phyloP scores from a whole-genome alignment of 2,113 vertebrate genomes.

The Mohoua ochrocephala region DNA sequence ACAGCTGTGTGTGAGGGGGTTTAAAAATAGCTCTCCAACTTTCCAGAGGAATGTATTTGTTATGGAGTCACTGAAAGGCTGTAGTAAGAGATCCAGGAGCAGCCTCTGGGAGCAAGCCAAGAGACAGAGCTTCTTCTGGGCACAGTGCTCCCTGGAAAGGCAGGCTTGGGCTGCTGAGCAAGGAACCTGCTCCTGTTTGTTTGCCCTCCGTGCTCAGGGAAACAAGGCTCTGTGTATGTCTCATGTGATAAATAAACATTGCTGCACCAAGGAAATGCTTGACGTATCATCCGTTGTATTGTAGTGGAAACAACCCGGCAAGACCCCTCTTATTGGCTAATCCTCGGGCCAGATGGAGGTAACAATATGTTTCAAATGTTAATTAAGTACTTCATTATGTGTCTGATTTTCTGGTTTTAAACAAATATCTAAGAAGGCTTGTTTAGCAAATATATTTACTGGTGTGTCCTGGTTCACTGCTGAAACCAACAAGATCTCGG shows the following conservation, averaged over 20 bases:
- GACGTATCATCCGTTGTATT: neutral
- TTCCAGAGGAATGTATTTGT: conserved; percentile 46
- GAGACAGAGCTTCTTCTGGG: neutral
- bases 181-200: conserved; percentile 29
- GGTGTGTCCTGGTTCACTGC: neutral
- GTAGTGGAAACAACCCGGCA: conserved; percentile 3
- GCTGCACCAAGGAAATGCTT: neutral
- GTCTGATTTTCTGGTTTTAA: neutral
- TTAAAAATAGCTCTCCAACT: conserved; percentile 43
- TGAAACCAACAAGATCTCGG: neutral
- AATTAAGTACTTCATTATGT: neutral
- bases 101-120: neutral
- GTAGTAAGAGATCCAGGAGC: neutral
- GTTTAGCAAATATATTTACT: neutral
- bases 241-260: neutral
- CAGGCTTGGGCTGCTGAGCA: neutral
- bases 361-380: conserved; percentile 5
- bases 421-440: neutral
- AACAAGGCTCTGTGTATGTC: neutral
- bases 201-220: conserved; percentile 19
- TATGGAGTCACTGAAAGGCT: conserved; percentile 19
- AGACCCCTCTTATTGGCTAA: neutral
- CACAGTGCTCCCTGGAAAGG: neutral
- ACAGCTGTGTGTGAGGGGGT: neutral
- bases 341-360: neutral